Evolutionary conservation across 2,797 vertebrate species (phyloP).

Genomic region (Typhlichthys subterraneus): DNA sequence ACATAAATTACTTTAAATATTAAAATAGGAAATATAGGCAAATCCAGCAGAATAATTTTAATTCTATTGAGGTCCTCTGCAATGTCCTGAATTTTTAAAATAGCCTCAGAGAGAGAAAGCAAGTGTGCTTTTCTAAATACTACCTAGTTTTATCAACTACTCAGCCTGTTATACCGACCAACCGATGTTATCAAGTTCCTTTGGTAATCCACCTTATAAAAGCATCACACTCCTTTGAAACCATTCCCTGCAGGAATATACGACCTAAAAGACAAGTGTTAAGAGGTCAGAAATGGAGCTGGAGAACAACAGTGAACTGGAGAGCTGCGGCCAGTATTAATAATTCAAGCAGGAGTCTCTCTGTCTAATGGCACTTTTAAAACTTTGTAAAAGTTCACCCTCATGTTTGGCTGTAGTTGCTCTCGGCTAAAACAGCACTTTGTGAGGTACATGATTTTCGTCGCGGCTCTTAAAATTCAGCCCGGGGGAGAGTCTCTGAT

Average conservation of each 20-base stretch:
- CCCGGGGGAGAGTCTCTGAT: conserved; percentile 53
- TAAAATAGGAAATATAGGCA: conserved; percentile 11
- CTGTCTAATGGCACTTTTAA: conserved; percentile 59
- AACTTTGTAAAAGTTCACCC: conserved; percentile 62
- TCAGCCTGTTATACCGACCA: too few relatives aligned
- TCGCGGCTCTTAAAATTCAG: conserved; percentile 39
- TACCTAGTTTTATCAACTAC: background rate
- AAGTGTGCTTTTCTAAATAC: conserved; percentile 18
- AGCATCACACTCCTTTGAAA: conserved; percentile 43
- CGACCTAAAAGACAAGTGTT: conserved; percentile 46
- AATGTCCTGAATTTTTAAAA: conserved; percentile 21
- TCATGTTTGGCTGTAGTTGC: conserved; percentile 35
- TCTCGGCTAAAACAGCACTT: conserved; percentile 25
- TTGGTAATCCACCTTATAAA: conserved; percentile 50
- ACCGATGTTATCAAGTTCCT: conserved; percentile 16
- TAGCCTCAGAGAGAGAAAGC: conserved; percentile 17
- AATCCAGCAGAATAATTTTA: conserved; percentile 18
- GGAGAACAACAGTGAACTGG: conserved; percentile 47
- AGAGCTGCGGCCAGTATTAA: conserved; percentile 59
- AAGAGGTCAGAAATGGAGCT: conserved; percentile 43
- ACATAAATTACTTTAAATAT: conserved; percentile 35
- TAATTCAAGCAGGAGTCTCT: conserved; percentile 63
- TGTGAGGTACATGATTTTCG: conserved; percentile 6
- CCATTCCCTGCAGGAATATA: conserved; percentile 32
- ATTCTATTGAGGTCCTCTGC: conserved; percentile 16